Evolutionary conservation across 2,888 invertebrate species (phyloP), one percentile per base, ranked within the genome.

Genomic region (Branchinecta sandiegonensis): DNA sequence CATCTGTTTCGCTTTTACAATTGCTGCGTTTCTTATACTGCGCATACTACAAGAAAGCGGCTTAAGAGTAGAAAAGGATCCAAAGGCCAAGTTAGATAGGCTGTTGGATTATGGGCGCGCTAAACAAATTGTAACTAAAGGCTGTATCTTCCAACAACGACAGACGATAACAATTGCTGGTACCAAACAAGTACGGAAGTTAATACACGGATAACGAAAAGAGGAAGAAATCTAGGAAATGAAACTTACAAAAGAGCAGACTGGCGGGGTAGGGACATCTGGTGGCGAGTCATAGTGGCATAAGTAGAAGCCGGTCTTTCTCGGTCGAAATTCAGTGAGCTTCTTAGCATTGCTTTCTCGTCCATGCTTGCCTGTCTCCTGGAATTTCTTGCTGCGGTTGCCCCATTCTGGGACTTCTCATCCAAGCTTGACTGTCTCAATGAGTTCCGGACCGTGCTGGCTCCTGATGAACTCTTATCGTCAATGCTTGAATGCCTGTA

Each of bases 301-400:
- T 70, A 77, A 71, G 83, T 77, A 0, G 84, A 80, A 66, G 78
- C 79, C 68, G 82, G 81, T 76, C 82, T 76, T 64, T 82, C 75
- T 64, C 70, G n/a, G 14, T 56, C 56, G 17, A 56, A n/a, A 10
- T 56, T 56, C 56, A 56, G 56, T 10, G 56, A 56, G 17, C 56
- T 56, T 56, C 56, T 56, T 10, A 56, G 17, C 56, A 56, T 56
- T n/a, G 56, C 56, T 10, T 56, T 56, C 17, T 56, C 56, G 17
- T 56, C 56, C 56, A 56, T 56, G 17, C 56, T 56, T 10, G 56
- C 56, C 17, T 56, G 56, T 8, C 56, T n/a, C 17, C 56, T 8
- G 8, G 56, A 56, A 10, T 17, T 56, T 56, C 56, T 56, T 8
- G 56, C 17, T 14, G n/a, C 17, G 14, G 56, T 10, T 14, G n/a